Evolutionary conservation across 2,888 invertebrate genomes (phyloP), one percentile per base, ranked within the genome.

Genomic region (Dryadula phaetusa): DNA sequence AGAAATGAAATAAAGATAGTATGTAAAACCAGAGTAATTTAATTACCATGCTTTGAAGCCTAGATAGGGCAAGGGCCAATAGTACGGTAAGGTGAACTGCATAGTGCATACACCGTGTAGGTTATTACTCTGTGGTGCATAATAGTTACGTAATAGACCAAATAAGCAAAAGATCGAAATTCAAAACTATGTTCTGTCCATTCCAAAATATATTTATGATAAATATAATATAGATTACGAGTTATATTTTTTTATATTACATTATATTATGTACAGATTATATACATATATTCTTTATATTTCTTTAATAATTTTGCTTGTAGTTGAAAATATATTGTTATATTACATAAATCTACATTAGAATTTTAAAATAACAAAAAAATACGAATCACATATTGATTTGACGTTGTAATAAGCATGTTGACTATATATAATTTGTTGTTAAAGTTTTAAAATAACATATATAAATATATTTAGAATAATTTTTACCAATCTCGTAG

Each of bases 41-140:
- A 52, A 52, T 52, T 52, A 52, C 52, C 3, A 56, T 25, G 22
- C 40, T 40, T 56, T 25, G 22, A 25, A 56, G 40, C 25, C 40
- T 56, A 56, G 37, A 56, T 40, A 22, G 37, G 16, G 56, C 56
- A 40, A 56, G 54, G 54, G 56, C 40, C 56, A 40, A 40, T 40
- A 56, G 56, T 46, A 60, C 28, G 46, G 32, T 14, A 32, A 60
- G 58, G 20, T 37, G 34, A 60, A 60, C 60, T 60, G 60, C 60
- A 52, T 5, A 32, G 28, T 52, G 52, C 52, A 52, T 16, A 10
- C 10, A 52, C 52, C 52, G 16, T 32, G 16, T 52, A 28, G 28
- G 52, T 44, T 44, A 20, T 44, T 44, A 44, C 44, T 44, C 44
- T 20, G 44, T 52, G 52, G 10, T 52, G 52, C 49, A 28, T 60